These are phyloP conservation scores for Sus scrofa DNA, from an alignment of 2,113 vertebrate species.

Conservation along the genomic window T2T-Sscrofa CM000826.6:95924001-95924500, in stretches of 20 bases:
- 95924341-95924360: constrained; percentile 48
- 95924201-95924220: constrained; percentile 75
- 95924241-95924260: constrained; percentile 55
- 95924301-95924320: constrained; percentile 65
- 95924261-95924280: constrained; percentile 63
- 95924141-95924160: constrained; percentile 74
- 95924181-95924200: constrained; percentile 28
- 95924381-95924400: neutral
- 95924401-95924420: neutral
- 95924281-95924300: constrained; percentile 67
- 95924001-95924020: neutral
- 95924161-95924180: constrained; percentile 71
- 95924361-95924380: neutral
- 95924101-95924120: constrained; percentile 48
- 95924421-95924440: constrained; percentile 24
- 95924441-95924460: neutral
- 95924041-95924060: constrained; percentile 47
- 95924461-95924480: constrained; percentile 65
- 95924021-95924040: neutral
- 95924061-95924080: constrained; percentile 43
- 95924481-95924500: constrained; percentile 41
- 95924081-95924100: constrained; percentile 72
- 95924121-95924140: constrained; percentile 72
- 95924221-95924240: constrained; percentile 78
- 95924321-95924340: constrained; percentile 33